Evolutionary conservation across 2,888 invertebrate genomes (phyloP), one percentile per base, ranked within the genome.

Genomic region (Chalcosyrphus nemorum): DNA sequence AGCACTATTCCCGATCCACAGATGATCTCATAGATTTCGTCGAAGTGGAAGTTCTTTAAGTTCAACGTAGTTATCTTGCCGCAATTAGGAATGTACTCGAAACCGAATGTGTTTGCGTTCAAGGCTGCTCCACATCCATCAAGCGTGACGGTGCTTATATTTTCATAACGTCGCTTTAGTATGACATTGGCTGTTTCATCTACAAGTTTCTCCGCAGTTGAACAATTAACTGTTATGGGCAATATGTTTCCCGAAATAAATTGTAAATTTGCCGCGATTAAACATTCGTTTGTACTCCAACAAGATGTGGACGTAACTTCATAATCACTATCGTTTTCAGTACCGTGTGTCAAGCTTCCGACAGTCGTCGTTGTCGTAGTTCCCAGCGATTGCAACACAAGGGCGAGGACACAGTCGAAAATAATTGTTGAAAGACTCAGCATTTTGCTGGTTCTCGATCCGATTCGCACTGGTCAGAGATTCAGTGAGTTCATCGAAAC

Each of bases 41-140:
- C 89, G 17, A 87, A 86, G 45, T 89, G 87, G 63, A 90, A 90
- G 15, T 86, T 86, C 27, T 87, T 87, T 15, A 90, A 87, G 32
- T 87, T 82, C 2, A 88, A 66, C 57, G 87, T 87, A 17, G 87
- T 84, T 56, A 90, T 86, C 13, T 87, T 84, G 0, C 63, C 82
- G 72, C 90, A 90, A 54, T 89, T 88, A 17, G 89, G 89, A 82
- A 90, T 85, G 71, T 88, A 89, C 75, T 90, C 90, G 76, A 90
- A 72, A 2, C 90, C 90, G 82, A 89, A 90, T 59, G 88, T 89
- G 21, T 80, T 66, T 0, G 86, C 80, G 66, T 89, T 86, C 17
- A 90, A 86, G 27, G 89, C 87, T 15, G 89, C 88, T 66, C 88
- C 88, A 38, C 89, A 89, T 32, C 90, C 90, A 78, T 90, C 88